Evolutionary conservation across 1,140 invertebrate genomes (phyloP).

Genomic region (Drosophila truncata): DNA sequence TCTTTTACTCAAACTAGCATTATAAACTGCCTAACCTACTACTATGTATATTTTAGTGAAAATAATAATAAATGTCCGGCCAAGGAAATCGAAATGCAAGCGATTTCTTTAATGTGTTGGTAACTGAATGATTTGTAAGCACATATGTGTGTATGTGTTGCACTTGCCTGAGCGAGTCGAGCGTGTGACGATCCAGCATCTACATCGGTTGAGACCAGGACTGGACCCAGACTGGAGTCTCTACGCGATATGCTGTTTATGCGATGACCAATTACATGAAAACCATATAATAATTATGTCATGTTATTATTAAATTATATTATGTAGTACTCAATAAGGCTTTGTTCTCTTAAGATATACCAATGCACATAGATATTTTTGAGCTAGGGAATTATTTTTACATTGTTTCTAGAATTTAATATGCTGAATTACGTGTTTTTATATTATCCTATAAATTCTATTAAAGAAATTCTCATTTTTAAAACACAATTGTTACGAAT

Average conservation of each 20-base stretch:
- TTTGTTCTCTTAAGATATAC: too few relatives aligned
- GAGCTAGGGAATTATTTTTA: too few relatives aligned
- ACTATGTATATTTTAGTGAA: background rate
- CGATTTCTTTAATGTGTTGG: background rate
- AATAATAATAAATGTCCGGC: background rate
- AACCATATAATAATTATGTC: background rate
- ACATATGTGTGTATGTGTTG: background rate
- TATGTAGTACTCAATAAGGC: too few relatives aligned
- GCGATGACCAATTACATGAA: background rate
- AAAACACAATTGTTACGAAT: too few relatives aligned
- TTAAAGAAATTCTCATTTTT: too few relatives aligned
- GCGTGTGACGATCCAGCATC: conserved; percentile 6
- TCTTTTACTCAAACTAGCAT: background rate
- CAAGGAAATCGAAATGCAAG: background rate
- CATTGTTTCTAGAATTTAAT: too few relatives aligned
- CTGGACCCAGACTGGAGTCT: background rate
- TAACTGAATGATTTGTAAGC: conserved; percentile 1
- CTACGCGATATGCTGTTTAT: background rate
- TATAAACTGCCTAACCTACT: background rate
- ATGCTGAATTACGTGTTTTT: too few relatives aligned
- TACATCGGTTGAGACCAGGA: conserved; percentile 1
- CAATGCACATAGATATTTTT: too few relatives aligned
- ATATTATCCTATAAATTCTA: too few relatives aligned
- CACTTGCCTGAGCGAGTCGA: conserved; percentile 13
- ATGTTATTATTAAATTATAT: background rate